Evolutionary conservation across 2,888 invertebrate genomes (phyloP).

Genomic region (Idaea biselata): DNA sequence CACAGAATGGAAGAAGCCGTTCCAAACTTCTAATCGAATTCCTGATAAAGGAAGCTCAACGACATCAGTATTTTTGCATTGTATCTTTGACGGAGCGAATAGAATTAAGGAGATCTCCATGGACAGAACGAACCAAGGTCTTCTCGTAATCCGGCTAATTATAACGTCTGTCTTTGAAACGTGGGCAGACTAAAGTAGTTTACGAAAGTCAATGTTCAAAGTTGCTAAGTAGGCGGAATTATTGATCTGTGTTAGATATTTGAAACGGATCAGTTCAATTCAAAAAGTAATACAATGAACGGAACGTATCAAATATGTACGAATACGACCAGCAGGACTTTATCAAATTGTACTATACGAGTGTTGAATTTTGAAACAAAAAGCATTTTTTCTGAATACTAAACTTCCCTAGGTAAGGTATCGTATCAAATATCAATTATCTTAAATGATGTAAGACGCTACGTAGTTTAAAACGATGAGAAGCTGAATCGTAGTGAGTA

Average conservation of each 20-base stretch:
- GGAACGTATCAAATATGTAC: too few relatives aligned
- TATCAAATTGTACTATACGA: too few relatives aligned
- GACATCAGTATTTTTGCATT: neutral
- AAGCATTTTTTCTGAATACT: too few relatives aligned
- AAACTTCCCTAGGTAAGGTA: too few relatives aligned
- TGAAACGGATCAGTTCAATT: neutral
- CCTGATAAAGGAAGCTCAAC: neutral
- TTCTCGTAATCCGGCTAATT: slow-evolving; percentile 12
- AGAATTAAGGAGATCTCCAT: neutral
- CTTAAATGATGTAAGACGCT: neutral
- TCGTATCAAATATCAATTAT: too few relatives aligned
- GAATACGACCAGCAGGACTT: too few relatives aligned
- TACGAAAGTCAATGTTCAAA: slow-evolving; percentile 8
- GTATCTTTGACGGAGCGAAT: slow-evolving; percentile 6
- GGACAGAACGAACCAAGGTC: slow-evolving; percentile 14
- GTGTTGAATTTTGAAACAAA: too few relatives aligned
- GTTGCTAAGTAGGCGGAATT: slow-evolving; percentile 7
- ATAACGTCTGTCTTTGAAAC: neutral
- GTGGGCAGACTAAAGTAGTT: slow-evolving; percentile 2
- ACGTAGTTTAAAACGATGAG: neutral
- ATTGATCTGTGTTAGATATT: neutral
- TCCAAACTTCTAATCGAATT: slow-evolving; percentile 23
- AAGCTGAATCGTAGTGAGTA: neutral
- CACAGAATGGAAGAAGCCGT: slow-evolving; percentile 28
- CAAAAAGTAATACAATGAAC: neutral